These are phyloP conservation scores for Virgularia gustaviana DNA, from an alignment of 92 coral and sea anemone species.

Conservation along the genomic window DNA sequence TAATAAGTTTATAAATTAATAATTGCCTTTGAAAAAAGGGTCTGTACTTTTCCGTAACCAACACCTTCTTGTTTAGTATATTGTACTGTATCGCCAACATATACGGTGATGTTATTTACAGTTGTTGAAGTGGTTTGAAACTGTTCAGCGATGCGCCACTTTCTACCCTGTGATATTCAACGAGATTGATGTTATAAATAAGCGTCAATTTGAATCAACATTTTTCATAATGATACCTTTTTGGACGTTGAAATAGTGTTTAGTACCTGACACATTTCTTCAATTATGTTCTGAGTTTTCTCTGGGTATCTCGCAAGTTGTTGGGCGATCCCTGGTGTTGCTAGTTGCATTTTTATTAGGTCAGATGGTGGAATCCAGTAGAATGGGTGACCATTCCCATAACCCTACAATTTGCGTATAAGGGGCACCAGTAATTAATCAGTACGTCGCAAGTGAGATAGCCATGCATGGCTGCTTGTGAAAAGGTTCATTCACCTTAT, in stretches of 20 bases:
- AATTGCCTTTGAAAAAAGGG: neutral
- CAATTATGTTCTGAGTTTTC: neutral
- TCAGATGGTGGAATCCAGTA: constrained; percentile 27
- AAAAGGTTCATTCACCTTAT: too few relatives aligned
- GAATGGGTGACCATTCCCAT: constrained; percentile 3
- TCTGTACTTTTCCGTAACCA: neutral
- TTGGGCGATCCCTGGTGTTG: constrained; percentile 5
- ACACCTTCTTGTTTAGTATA: neutral
- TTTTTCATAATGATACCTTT: too few relatives aligned
- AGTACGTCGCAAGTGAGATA: neutral
- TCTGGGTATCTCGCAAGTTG: neutral
- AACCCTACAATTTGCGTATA: neutral
- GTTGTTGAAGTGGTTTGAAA: neutral
- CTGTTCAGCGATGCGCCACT: neutral
- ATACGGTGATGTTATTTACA: neutral
- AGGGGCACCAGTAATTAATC: too few relatives aligned
- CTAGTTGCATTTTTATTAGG: constrained; percentile 4
- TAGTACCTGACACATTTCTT: neutral
- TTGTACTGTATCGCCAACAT: neutral
- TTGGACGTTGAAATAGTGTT: neutral
- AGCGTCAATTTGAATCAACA: too few relatives aligned
- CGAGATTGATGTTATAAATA: too few relatives aligned
- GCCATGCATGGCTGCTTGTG: too few relatives aligned
- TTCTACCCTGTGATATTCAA: too few relatives aligned
- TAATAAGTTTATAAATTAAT: too few relatives aligned